A percentile compares a stretch with the other conserved stretches of the same genome.
Conservation (phyloP, 2,888 invertebrate species). For the Orthosia incerta region DNA sequence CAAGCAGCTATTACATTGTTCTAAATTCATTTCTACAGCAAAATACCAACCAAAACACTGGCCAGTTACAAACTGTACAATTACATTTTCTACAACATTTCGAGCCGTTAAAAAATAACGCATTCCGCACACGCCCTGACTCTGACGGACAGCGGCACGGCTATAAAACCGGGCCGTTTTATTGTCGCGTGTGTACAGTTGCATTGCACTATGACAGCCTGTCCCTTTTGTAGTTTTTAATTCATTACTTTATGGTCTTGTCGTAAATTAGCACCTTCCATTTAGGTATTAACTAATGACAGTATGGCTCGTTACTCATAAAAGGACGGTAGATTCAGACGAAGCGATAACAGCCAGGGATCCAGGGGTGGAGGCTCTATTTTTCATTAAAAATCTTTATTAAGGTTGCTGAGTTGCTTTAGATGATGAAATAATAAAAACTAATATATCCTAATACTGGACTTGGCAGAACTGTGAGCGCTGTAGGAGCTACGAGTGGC, state of each 20-base stretch:
- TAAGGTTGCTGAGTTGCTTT: background rate
- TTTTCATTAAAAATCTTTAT: background rate
- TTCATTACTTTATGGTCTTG: conserved; percentile 48
- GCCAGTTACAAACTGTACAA: conserved; percentile 43
- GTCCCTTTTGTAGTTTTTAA: conserved; percentile 43
- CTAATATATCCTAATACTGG: no score
- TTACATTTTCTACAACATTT: conserved; percentile 31
- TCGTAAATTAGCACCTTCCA: conserved; percentile 54
- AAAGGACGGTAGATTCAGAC: background rate
- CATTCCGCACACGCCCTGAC: conserved; percentile 58
- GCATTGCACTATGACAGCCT: conserved; percentile 30
- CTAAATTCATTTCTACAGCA: background rate
- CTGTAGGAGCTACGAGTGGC: no score
- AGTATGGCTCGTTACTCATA: conserved; percentile 1
- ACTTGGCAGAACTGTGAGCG: background rate
- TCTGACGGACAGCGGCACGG: conserved; percentile 27
- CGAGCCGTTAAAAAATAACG: conserved; percentile 58
- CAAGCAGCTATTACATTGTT: background rate
- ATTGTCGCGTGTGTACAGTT: conserved; percentile 55
- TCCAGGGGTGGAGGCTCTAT: no score
- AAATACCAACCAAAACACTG: conserved; percentile 19
- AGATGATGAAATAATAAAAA: no score
- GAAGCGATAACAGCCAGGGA: background rate
- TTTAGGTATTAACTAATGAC: conserved; percentile 24
- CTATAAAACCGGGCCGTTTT: conserved; percentile 59